Percentiles rank a stretch among this genome's conserved stretches.
Evolutionary conservation across 2,888 invertebrate species (phyloP).

Genomic region (Xestia rhomboidea): DNA sequence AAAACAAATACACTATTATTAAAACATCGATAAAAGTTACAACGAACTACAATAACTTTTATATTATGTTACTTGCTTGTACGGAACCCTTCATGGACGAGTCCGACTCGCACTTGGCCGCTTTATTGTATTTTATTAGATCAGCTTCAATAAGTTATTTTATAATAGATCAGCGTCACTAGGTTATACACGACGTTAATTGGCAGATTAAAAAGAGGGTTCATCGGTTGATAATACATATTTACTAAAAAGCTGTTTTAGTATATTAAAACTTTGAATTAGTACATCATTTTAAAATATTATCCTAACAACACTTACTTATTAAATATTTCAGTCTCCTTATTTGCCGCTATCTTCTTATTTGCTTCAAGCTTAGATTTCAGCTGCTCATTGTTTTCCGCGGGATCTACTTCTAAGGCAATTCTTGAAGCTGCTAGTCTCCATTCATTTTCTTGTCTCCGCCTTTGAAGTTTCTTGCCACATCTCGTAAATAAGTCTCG

Average conservation of each 20-base stretch:
- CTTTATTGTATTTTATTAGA: too few species aligned
- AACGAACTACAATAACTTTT: too few species aligned
- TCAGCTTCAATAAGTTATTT: too few species aligned
- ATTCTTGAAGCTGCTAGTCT: constrained; percentile 90
- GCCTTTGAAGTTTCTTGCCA: constrained; percentile 91
- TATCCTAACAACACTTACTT: constrained; percentile 81
- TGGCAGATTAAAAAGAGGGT: neutral
- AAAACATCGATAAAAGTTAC: too few species aligned
- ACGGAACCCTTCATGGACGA: too few species aligned
- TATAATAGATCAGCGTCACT: neutral
- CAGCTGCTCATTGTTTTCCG: constrained; percentile 88
- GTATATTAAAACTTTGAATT: neutral
- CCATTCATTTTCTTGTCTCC: constrained; percentile 92
- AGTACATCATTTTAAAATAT: neutral
- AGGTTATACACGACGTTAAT: neutral
- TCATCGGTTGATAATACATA: too few species aligned
- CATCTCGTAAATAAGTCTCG: constrained; percentile 92
- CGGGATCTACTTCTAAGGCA: constrained; percentile 90
- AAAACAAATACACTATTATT: too few species aligned
- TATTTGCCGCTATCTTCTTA: constrained; percentile 86
- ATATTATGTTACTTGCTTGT: too few species aligned
- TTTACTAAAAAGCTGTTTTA: neutral
- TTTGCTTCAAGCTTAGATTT: constrained; percentile 91
- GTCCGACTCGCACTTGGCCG: too few species aligned
- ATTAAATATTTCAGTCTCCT: constrained; percentile 89